Evolutionary conservation across 2,113 vertebrate species (phyloP), one percentile per base, ranked within the genome.

Genomic region (Irena cyanogastra): DNA sequence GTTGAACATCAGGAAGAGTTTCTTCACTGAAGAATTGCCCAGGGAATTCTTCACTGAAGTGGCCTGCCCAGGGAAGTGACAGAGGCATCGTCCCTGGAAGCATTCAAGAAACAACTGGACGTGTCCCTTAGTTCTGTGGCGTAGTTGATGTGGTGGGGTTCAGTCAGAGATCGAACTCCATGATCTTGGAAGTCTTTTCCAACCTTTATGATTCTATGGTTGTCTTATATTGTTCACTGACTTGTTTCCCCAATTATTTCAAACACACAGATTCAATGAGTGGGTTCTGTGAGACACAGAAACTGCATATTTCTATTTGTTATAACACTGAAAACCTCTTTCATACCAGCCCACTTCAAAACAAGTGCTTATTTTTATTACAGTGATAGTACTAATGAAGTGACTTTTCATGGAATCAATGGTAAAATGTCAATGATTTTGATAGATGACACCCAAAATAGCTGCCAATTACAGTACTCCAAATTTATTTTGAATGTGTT

Each of bases 341-440:
- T 89, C 5, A 2, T 82, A 47, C 13, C 44, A 93, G 44, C 35
- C 53, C 61, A 89, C 81, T 96, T 84, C 75, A 71, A 44, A 56
- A 41, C 6, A 87, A 87, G 70, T 54, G 52, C 37, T 94, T 81
- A 57, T 64, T 84, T 93, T 76, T 75, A 56, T 78, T 93, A 47
- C 27, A 78, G 74, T 0, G 4, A 64, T 60, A 89, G 42, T 50
- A 87, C 45, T 81, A 64, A 83, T 87, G 52, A 93, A 96, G 56
- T 64, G 79, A 95, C 22, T 94, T 90, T 59, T 86, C 68, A 80
- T 65, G 59, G 53, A 95, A 92, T 91, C 89, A 83, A 69, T 91
- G 53, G 74, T 16, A 95, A 95, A 87, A 82, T 64, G 78, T 91
- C 74, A 82, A 87, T 82, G 33, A 41, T 71, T 95, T 93, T 87